A percentile compares a stretch with the other conserved stretches of the same genome.
These are phyloP conservation scores for Pterostichus niger DNA, from an alignment of 2,888 invertebrate genomes.

Conservation along the genomic window DNA sequence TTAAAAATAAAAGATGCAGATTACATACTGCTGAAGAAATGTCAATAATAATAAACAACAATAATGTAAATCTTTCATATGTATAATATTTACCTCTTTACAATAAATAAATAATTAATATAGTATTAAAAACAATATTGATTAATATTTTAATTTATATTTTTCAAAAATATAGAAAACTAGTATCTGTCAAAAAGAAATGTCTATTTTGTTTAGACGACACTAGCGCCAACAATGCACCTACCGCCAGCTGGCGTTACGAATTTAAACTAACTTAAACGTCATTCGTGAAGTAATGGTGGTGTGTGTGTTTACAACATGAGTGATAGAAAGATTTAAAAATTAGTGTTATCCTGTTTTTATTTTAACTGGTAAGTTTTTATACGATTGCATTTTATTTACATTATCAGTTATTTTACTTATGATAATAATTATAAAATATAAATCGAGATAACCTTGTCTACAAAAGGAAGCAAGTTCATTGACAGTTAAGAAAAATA, in stretches of 20 bases:
- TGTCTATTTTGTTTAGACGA: slow-evolving; percentile 4
- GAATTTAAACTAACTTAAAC: slow-evolving; percentile 45
- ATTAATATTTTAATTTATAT: background rate
- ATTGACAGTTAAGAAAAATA: slow-evolving; percentile 65
- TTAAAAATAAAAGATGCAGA: too few species aligned
- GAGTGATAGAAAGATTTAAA: slow-evolving; percentile 61
- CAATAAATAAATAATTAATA: too few species aligned
- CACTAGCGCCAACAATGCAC: slow-evolving; percentile 15
- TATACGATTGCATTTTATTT: background rate
- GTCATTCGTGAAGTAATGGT: slow-evolving; percentile 63
- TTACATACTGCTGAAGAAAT: too few species aligned
- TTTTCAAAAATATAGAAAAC: background rate
- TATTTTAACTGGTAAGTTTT: slow-evolving; percentile 52
- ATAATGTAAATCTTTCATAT: too few species aligned
- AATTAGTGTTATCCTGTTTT: slow-evolving; percentile 40
- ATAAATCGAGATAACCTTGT: slow-evolving; percentile 53
- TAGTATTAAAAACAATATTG: background rate
- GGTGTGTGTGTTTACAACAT: slow-evolving; percentile 66
- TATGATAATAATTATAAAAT: slow-evolving; percentile 21
- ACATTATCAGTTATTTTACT: slow-evolving; percentile 15
- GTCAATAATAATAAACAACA: too few species aligned
- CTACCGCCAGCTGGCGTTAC: slow-evolving; percentile 32
- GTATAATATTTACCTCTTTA: too few species aligned
- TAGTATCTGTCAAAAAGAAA: background rate
- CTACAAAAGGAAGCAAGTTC: slow-evolving; percentile 60